Evolutionary conservation across 2,797 vertebrate species (phyloP), one percentile per base, ranked within the genome.

Genomic region (Oceanodroma leucorhoa): DNA sequence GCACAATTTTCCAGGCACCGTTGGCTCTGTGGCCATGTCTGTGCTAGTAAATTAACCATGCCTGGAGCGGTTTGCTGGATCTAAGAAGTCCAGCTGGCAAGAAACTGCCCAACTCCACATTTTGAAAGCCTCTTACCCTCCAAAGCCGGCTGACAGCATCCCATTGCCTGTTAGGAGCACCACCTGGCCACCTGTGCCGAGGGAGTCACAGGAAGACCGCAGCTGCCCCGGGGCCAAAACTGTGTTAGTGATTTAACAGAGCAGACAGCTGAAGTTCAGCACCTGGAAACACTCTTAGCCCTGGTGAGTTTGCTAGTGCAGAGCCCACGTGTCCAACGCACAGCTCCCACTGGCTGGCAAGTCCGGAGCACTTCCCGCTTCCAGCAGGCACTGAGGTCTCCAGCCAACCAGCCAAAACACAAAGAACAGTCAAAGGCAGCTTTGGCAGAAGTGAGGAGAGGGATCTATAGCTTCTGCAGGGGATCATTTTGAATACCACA

Each of bases 141-240:
- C 40, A 30, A 20, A 75, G 62, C 45, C 1, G 1, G 41, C 53
- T 51, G 55, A 18, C 3, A 2, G 61, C 54, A 61, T 15, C 51
- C 40, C 58, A 24, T 5, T 66, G 53, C 27, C 10, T 9, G 6
- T 23, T 30, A 27, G 66, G 65, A 71, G 43, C 51, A 58, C 9
- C 11, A 55, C 26, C 12, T 0, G 0, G 75, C 24, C 46, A n/a
- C 78, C 80, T 40, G 18, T 62, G 61, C 60, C 1, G 0, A 1
- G 14, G 23, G 1, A 45, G 36, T 10, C 1, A 0, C 24, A 34
- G 61, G 41, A 51, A 75, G 30, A 22, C 26, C 5, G 0, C 15
- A 57, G n/a, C 43, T 29, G 34, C n/a, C 50, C 30, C 0, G 0
- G 0, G 22, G 29, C 38, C 55, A 32, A 41, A 55, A n/a, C 32